These are phyloP conservation scores for Oxyscelio sp. DNA, from an alignment of 2,888 invertebrate species.

Conservation along the genomic window DNA sequence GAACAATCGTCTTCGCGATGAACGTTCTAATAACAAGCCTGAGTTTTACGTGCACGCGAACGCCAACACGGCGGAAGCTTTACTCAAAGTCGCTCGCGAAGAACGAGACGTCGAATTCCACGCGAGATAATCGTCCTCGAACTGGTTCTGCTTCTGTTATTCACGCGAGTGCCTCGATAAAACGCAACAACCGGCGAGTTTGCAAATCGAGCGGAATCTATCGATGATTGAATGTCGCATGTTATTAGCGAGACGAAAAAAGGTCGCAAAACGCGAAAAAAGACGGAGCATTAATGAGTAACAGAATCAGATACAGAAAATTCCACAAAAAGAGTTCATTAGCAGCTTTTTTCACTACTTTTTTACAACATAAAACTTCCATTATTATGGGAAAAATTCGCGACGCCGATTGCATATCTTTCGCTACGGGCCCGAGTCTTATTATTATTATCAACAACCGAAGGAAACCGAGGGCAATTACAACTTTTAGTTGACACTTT, in stretches of 20 bases:
- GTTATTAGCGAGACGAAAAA: slow-evolving; percentile 61
- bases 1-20: slow-evolving; percentile 35
- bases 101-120: slow-evolving; percentile 72
- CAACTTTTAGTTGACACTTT: slow-evolving; percentile 54
- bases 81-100: slow-evolving; percentile 68
- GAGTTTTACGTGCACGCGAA: slow-evolving; percentile 58
- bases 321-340: slow-evolving; percentile 68
- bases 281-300: slow-evolving; percentile 57
- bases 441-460: slow-evolving; percentile 39
- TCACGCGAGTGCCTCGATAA: slow-evolving; percentile 69
- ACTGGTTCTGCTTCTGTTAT: slow-evolving; percentile 75
- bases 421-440: slow-evolving; percentile 34
- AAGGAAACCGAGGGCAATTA: slow-evolving; percentile 46
- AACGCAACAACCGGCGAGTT: slow-evolving; percentile 67
- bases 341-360: slow-evolving; percentile 31
- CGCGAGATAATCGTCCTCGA: slow-evolving; percentile 69
- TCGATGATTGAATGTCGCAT: slow-evolving; percentile 71
- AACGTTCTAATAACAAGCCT: slow-evolving; percentile 61
- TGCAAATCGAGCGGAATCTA: slow-evolving; percentile 74
- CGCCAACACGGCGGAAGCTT: slow-evolving; percentile 71
- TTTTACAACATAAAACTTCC: slow-evolving; percentile 59
- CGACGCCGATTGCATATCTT: slow-evolving; percentile 52
- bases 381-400: slow-evolving; percentile 67
- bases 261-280: slow-evolving; percentile 43
- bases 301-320: slow-evolving; percentile 66